Evolutionary conservation across 1,140 invertebrate species (phyloP).

Genomic region (Apocrypta bakeri): DNA sequence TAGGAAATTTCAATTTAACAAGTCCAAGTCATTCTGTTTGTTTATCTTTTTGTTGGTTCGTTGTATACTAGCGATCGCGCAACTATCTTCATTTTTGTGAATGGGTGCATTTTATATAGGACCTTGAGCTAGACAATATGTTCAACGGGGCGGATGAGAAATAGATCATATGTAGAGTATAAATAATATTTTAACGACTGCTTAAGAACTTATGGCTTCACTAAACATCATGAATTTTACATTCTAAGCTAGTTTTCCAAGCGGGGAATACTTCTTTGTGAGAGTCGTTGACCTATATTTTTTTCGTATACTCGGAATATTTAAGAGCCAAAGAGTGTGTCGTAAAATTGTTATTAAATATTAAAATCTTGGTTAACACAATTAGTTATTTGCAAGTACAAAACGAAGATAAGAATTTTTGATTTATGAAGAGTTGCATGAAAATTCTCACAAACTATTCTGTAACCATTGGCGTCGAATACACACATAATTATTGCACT

Average conservation of each 20-base stretch:
- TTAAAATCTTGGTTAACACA: neutral
- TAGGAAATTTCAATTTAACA: no score
- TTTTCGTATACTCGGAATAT: neutral
- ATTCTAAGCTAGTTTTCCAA: conserved; percentile 6
- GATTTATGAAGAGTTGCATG: neutral
- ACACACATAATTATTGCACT: no score
- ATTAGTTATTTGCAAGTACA: neutral
- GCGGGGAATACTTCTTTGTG: conserved; percentile 20
- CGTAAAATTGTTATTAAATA: conserved; percentile 28
- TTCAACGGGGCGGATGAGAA: neutral
- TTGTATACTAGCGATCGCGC: no score
- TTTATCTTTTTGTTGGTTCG: no score
- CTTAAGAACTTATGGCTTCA: neutral
- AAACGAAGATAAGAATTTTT: neutral
- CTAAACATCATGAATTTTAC: conserved; percentile 24
- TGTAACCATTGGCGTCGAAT: no score
- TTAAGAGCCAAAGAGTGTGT: conserved; percentile 14
- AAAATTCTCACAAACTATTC: neutral
- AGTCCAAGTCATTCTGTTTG: no score
- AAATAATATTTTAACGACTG: conserved; percentile 4
- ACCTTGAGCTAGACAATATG: neutral
- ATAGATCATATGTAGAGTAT: neutral
- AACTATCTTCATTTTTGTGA: neutral
- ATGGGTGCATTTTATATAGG: neutral
- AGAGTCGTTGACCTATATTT: conserved; percentile 28